Conservation (phyloP, 2,113 vertebrate genomes). For the Myiopsitta monachus region DNA sequence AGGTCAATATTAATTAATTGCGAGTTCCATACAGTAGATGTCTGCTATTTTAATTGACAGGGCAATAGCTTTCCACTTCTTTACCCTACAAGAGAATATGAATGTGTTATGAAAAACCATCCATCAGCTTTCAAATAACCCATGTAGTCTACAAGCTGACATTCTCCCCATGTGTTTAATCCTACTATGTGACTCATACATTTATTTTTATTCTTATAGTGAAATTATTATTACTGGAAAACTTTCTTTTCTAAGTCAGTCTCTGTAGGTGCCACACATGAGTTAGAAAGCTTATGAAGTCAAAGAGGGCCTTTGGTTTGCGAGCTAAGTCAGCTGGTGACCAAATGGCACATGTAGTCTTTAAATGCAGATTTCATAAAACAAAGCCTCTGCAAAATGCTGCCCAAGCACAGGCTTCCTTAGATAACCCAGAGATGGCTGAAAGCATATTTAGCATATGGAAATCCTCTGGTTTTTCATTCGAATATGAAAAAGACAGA, state of each 20-base stretch:
- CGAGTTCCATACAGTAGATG: neutral
- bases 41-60: neutral
- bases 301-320: neutral
- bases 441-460: neutral
- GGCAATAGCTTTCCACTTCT: neutral
- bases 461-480: neutral
- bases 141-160: neutral
- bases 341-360: conserved; percentile 43
- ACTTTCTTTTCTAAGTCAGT: neutral
- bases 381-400: conserved; percentile 39
- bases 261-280: conserved; percentile 44
- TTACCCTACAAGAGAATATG: neutral
- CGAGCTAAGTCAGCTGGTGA: conserved; percentile 54
- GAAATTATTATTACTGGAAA: conserved; percentile 47
- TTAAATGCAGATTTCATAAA: conserved; percentile 11
- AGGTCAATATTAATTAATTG: neutral
- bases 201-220: conserved; percentile 34
- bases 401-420: neutral
- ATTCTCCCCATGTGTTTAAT: conserved; percentile 48
- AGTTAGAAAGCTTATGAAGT: conserved; percentile 22
- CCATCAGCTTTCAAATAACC: conserved; percentile 39
- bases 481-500: neutral
- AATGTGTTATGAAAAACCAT: conserved; percentile 5
- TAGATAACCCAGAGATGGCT: neutral
- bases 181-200: neutral